Base-by-base conservation (phyloP, 2,797 vertebrate genomes). In the Sandelia bainsii region DNA sequence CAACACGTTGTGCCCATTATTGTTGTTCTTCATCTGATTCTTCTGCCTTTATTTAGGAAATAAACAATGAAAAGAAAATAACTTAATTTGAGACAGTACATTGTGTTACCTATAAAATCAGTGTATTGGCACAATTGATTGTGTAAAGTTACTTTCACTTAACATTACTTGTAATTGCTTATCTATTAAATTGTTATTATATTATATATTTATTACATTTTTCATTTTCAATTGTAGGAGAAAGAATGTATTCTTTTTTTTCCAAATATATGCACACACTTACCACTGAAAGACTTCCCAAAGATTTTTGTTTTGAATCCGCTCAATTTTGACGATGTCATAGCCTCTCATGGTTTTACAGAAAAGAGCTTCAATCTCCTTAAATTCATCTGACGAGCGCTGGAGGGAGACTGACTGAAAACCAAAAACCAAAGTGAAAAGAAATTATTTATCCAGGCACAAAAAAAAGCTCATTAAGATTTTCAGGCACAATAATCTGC, bases 211-310 rank as follows among this genome's bases (percentile, higher is more conserved):
- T 25, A 25, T 25, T 2, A 25, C 2, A 25, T 2, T 25, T 25
- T 25, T 25, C 25, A 25, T 25, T 4, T 25, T 25, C n/a, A n/a
- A n/a, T n/a, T n/a, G n/a, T 25, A 25, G 25, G 25, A 25, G 25
- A 13, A 52, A 34, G 40, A 42, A 37, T 12, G 48, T 8, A 45
- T 39, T 0, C 56, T 39, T 39, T 39, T 11, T 39, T 39, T 39
- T n/a, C n/a, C n/a, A 7, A 40, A 9, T 37, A 23, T 14, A 7
- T 27, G 2, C 17, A 20, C 0, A 59, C 46, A 75, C 96, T 9
- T 83, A 98, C 97, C 92, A 95, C 87, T 95, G 94, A 88, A 95
- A 96, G 58, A 87, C 67, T 65, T 96, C 96, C 97, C 96, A 96
- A 8, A 98, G 92, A 1, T 61, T 64, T 44, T 80, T 90, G 85